Evolutionary conservation across 2,113 vertebrate genomes (phyloP).

Genomic region (Pseudois nayaur): DNA sequence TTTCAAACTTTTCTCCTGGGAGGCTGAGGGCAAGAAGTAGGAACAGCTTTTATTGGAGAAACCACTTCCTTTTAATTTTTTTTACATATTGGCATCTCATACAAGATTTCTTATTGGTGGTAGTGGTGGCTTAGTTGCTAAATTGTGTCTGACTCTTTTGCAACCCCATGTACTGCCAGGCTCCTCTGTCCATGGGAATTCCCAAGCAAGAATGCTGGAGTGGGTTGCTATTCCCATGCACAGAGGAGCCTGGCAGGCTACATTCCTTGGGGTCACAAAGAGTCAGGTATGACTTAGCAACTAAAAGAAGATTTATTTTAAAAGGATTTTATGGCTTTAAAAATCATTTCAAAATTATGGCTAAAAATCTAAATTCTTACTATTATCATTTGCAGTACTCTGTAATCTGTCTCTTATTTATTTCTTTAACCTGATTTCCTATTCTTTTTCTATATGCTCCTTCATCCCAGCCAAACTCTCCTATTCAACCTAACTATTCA

Average conservation of each 20-base stretch:
- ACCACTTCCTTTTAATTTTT: not conserved
- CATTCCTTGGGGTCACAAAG: not conserved
- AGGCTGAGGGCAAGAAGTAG: not conserved
- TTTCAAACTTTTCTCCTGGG: not conserved
- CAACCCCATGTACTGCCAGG: not conserved
- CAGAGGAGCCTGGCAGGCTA: not conserved
- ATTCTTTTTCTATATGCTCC: not conserved
- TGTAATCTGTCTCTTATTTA: not conserved
- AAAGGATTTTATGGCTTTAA: not conserved
- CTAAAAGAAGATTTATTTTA: not conserved
- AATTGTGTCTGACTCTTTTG: not conserved
- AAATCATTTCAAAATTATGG: slow-evolving; percentile 14
- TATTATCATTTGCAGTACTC: not conserved
- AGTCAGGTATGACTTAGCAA: not conserved
- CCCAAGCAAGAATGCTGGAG: not conserved
- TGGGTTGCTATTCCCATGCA: not conserved
- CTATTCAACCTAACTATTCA: not conserved
- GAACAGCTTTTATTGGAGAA: not conserved
- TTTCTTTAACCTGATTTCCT: not conserved
- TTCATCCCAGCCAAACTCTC: not conserved
- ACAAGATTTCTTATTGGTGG: not conserved
- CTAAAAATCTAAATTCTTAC: slow-evolving; percentile 11
- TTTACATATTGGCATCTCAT: not conserved
- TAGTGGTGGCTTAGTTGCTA: not conserved
- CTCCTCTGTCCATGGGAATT: not conserved